These are phyloP conservation scores for Dolichallabes microphthalmus DNA, from an alignment of 2,113 vertebrate genomes.

Conservation along the genomic window DNA sequence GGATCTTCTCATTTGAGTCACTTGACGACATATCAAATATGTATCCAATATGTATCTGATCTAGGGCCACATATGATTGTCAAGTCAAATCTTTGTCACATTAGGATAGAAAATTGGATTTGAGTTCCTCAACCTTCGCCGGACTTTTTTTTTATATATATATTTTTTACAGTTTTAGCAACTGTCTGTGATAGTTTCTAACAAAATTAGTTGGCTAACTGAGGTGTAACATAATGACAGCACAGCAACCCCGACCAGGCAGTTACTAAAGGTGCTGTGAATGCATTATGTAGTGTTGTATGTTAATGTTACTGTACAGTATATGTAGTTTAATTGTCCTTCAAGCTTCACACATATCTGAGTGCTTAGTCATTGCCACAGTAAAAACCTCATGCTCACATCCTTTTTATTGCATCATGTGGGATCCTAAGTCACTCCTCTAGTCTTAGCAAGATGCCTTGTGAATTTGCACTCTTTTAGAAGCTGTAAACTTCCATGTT, in stretches of 20 bases:
- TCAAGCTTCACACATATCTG: background rate
- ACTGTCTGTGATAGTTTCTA: background rate
- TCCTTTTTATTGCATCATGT: background rate
- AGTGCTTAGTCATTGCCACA: too few relatives aligned
- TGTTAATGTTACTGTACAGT: background rate
- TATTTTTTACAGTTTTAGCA: background rate
- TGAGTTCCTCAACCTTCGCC: too few relatives aligned
- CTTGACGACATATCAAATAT: too few relatives aligned
- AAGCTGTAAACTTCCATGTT: too few relatives aligned
- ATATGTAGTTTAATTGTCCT: background rate
- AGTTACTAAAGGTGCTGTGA: background rate
- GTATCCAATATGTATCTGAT: too few relatives aligned
- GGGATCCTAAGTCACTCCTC: background rate
- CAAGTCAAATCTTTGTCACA: too few relatives aligned
- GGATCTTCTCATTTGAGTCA: too few relatives aligned
- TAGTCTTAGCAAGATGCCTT: background rate
- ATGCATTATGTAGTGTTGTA: background rate
- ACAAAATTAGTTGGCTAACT: background rate
- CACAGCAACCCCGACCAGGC: background rate
- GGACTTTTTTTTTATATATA: too few relatives aligned
- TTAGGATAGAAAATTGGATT: too few relatives aligned
- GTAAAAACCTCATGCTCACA: background rate
- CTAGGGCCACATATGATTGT: too few relatives aligned
- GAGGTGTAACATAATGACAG: background rate
- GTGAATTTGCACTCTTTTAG: background rate